Evolutionary conservation across 1,140 invertebrate genomes (phyloP), one percentile per base, ranked within the genome.

Genomic region (Galleria mellonella): DNA sequence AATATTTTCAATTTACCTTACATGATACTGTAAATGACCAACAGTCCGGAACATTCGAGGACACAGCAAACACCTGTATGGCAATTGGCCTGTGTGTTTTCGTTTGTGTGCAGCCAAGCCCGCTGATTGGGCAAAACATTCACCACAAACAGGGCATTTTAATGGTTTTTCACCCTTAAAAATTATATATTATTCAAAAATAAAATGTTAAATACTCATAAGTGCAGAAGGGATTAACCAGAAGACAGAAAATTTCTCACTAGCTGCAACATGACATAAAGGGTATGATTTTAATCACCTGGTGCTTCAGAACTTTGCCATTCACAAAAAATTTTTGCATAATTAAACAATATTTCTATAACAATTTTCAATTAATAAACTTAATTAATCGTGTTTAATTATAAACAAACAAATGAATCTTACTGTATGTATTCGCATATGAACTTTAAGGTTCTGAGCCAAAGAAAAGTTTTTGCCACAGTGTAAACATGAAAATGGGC

Each of bases 401-500:
- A 3, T 23, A 23, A 3, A 6, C 6, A 41, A 29, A n/a, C 0
- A 37, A 42, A 44, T 32, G 10, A 43, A 29, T 29, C 43, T 65
- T 71, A 84, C 81, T 15, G 89, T 90, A 67, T 92, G 90, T 38
- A 86, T 87, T 45, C 90, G 72, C 15, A 89, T 53, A 57, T 91
- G 90, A 9, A 86, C 75, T 69, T 82, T 84, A 2, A 87, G 51
- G 47, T 78, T 86, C 44, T 85, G 74, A 43, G 62, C 54, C 43
- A 85, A 37, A 29, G 81, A 62, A 55, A 87, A 87, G 9, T 55
- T 70, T 51, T 81, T 86, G 10, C 53, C 49, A 36, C 86, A 87
- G 33, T 74, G 61, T 6, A 52, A 43, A 56, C 97, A 98, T 45
- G 93, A 90, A 66, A 94, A 97, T 0, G 96, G 96, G 51, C 96